Evolutionary conservation across 2,888 invertebrate genomes (phyloP), one percentile per base, ranked within the genome.

Genomic region (Muschampia plurimacula): DNA sequence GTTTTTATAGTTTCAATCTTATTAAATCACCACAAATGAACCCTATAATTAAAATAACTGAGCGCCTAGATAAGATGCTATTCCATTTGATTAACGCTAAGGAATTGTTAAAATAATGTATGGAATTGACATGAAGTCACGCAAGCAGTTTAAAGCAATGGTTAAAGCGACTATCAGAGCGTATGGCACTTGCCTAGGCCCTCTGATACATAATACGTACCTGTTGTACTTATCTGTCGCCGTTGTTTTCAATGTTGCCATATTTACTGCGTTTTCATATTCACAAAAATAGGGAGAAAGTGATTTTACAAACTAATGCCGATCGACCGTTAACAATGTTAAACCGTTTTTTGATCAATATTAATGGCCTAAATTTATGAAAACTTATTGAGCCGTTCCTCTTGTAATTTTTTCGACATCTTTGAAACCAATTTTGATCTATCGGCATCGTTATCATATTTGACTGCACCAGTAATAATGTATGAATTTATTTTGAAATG

Each of bases 301-400:
- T 39, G 69, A 52, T 63, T 63, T 65, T 36, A 22, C 59, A 67
- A 59, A 55, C 13, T 60, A 15, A 10, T 15, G 36, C 41, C 15
- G 46, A 44, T 46, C 22, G 28, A 8, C 22, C 44, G 13, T 13
- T 9, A 32, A 12, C 3, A 3, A 32, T 32, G 9, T 28, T n/a
- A 15, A 62, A 62, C 62, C 41, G 10, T 41, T 67, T 46, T 36
- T 28, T 41, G 0, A 41, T 41, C 55, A 62, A 36, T 66, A 52
- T 52, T 39, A 67, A 72, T 72, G 72, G 72, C 72, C 72, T 72
- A 72, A 72, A 67, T 71, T 60, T 49, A 22, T 10, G 8, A 41
- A 62, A 49, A 60, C 28, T 10, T 36, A n/a, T 49, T 28, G 3
- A 39, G 39, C 22, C 41, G 63, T 36, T 41, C 36, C 28, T 15